Evolutionary conservation across 1,140 invertebrate species (phyloP), one percentile per base, ranked within the genome.

Genomic region (Drosophila kohkoa): DNA sequence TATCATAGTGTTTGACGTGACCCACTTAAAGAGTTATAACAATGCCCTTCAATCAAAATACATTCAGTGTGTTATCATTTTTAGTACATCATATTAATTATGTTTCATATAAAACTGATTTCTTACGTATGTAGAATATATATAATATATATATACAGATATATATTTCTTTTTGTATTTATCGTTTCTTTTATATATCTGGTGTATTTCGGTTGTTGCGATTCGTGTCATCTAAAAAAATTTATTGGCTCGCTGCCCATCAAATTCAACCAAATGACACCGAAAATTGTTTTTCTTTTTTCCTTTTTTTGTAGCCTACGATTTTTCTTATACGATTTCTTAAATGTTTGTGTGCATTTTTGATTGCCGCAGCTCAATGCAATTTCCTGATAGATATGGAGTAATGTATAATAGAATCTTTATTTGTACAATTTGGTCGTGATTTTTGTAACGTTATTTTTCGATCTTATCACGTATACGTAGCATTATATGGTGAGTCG

Each of bases 221-320:
- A 63, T 82, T 82, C 60, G 78, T 69, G 79, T 82, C 75, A 82
- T 74, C 57, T 45, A 41, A 48, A 43, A 25, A 55, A 69, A 79
- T 69, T 79, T 83, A 48, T 82, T 82, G 81, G 81, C 81, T 49
- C 0, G 13, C 5, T 80, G 81, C 81, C 72, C 43, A 48, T n/a
- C 41, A 58, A 62, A 74, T 69, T 62, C 57, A 43, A 52, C 45
- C 64, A 75, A 43, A 75, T 59, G 72, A 65, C 58, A 72, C 63
- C 45, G 43, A 79, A 25, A 64, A 51, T 67, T 49, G 52, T 59
- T 70, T 75, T 30, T 32, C 25, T 15, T 30, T 15, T n/a, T n/a
- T n/a, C n/a, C n/a, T n/a, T n/a, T n/a, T 49, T 58, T 57, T 25
- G 20, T 25, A 25, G 20, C 20, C 52, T 71, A 60, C 35, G 41